These are phyloP conservation scores for Drosophila mayri DNA, from an alignment of 1,140 invertebrate genomes.

Conservation along the genomic window DNA sequence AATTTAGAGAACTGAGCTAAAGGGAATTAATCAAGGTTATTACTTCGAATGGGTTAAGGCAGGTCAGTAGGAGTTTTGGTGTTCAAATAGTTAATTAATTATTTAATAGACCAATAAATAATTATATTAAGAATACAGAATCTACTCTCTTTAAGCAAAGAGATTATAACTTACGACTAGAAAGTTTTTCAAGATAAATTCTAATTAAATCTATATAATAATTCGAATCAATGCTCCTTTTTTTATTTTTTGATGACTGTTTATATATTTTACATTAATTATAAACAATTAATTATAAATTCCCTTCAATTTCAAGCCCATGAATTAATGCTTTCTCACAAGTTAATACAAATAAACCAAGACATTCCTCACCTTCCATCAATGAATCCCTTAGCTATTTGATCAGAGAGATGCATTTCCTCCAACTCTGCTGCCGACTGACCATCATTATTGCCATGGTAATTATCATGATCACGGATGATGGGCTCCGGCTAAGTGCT, in stretches of 20 bases:
- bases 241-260: too few relatives aligned
- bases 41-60: conserved; percentile 5
- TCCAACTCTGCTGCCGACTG: neutral
- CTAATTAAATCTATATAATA: too few relatives aligned
- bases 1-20: neutral
- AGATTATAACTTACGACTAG: too few relatives aligned
- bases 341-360: neutral
- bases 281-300: neutral
- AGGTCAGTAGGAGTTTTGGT: conserved; percentile 7
- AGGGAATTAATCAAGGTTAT: conserved; percentile 32
- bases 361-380: conserved; percentile 2
- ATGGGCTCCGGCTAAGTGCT: conserved; percentile 43
- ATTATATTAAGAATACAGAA: too few relatives aligned
- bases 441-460: conserved; percentile 31
- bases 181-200: too few relatives aligned
- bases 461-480: conserved; percentile 54
- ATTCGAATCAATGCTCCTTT: too few relatives aligned
- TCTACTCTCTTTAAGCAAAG: too few relatives aligned
- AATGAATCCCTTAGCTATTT: conserved; percentile 9
- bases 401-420: conserved; percentile 8
- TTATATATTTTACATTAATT: neutral
- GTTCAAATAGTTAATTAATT: neutral
- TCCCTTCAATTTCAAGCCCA: neutral
- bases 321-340: neutral
- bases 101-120: too few relatives aligned